Conservation (phyloP, 1,140 invertebrate genomes). For the Apis cerana region DNA sequence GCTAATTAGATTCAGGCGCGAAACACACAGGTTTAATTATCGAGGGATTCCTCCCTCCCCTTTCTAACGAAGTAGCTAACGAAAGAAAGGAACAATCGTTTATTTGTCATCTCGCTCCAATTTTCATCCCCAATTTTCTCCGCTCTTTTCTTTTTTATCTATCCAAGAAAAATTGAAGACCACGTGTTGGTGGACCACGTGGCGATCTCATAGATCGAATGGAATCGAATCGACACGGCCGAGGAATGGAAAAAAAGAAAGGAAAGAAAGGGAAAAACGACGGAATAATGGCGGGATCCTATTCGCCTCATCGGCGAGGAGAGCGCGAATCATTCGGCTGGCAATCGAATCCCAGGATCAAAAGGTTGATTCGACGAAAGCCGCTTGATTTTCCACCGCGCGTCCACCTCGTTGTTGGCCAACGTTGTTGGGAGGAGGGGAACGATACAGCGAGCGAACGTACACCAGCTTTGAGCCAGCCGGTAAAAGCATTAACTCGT, state of each 20-base stretch:
- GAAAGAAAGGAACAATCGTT: conserved; percentile 4
- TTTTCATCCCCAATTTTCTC: background rate
- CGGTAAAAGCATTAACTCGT: conserved; percentile 38
- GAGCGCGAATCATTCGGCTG: conserved; percentile 7
- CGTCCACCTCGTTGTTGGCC: background rate
- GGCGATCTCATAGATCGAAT: background rate
- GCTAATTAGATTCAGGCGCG: conserved; percentile 30
- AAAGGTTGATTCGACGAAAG: conserved; percentile 20
- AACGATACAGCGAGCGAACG: background rate
- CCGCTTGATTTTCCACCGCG: conserved; percentile 11
- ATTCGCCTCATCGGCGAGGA: background rate
- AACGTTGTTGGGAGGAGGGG: background rate
- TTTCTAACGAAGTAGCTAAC: conserved; percentile 7
- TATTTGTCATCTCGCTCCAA: conserved; percentile 1
- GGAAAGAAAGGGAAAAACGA: too few species aligned
- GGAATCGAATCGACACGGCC: background rate
- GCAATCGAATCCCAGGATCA: conserved; percentile 37
- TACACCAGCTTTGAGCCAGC: conserved; percentile 9
- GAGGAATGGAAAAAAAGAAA: background rate
- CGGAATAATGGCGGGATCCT: background rate
- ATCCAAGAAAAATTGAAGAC: too few species aligned
- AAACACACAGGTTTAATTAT: conserved; percentile 41
- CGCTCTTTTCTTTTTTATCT: too few species aligned
- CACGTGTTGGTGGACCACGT: background rate
- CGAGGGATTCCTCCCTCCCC: background rate